phyloP scores from a whole-genome alignment of 2,113 vertebrate genomes.

The Meleagris gallopavo region DNA sequence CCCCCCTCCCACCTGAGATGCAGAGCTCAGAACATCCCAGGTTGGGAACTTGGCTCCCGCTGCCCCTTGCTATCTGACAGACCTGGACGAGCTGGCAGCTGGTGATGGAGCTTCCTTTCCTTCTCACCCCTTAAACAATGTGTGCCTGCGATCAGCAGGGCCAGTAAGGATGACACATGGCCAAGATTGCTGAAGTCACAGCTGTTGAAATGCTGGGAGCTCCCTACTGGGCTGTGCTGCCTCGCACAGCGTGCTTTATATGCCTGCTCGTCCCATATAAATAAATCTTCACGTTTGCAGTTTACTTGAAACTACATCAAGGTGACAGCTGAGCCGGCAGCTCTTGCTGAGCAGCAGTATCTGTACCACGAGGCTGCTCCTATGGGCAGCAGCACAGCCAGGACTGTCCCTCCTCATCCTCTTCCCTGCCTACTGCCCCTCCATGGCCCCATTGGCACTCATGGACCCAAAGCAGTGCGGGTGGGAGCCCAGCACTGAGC shows the following conservation, averaged over 20 bases:
- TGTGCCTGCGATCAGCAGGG: not conserved
- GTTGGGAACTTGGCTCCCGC: not conserved
- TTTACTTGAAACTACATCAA: conserved; percentile 62
- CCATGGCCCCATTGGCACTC: too few species aligned
- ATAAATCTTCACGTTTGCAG: conserved; percentile 55
- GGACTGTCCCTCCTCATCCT: not conserved
- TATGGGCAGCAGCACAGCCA: fast-evolving
- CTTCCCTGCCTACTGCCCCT: not conserved
- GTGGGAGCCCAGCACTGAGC: not conserved
- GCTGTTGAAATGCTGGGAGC: not conserved
- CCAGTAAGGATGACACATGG: fast-evolving
- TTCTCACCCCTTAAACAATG: not conserved
- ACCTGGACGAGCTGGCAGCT: not conserved
- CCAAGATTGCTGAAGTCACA: fast-evolving
- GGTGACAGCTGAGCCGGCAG: conserved; percentile 44
- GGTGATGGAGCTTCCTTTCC: not conserved
- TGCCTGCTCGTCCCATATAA: not conserved
- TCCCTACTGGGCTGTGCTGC: not conserved
- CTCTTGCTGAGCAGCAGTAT: conserved; percentile 37
- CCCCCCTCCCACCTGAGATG: not conserved
- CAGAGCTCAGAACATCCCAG: not conserved
- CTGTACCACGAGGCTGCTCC: not conserved
- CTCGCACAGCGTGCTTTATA: not conserved
- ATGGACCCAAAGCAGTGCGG: too few species aligned
- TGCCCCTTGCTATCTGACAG: fast-evolving